Conservation (phyloP, 2,888 invertebrate species). For the Augochlorella aurata region DNA sequence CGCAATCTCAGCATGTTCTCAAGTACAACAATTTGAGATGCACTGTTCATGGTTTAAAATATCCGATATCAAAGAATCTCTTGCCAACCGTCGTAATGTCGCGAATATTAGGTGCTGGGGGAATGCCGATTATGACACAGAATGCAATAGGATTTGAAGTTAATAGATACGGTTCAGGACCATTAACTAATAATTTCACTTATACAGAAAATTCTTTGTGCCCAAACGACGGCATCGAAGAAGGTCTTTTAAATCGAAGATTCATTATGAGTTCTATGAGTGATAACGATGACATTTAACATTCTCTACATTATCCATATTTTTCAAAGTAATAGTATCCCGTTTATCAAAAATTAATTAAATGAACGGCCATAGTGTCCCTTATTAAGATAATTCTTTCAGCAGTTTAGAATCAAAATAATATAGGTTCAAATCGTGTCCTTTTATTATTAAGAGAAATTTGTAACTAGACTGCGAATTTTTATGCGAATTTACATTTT, state of each 20-base stretch:
- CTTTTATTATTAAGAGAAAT: conserved; percentile 27
- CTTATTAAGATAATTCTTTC: conserved; percentile 27
- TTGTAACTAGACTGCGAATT: conserved; percentile 16
- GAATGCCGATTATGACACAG: conserved; percentile 78
- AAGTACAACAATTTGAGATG: conserved; percentile 78
- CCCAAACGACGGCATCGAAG: conserved; percentile 71
- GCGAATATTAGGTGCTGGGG: conserved; percentile 75
- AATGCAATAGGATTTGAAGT: conserved; percentile 78
- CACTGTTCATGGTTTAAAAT: conserved; percentile 72
- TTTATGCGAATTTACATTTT: conserved; percentile 2
- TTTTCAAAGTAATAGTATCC: conserved; percentile 25
- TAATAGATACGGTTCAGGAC: conserved; percentile 77
- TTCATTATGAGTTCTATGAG: conserved; percentile 76
- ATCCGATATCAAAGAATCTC: conserved; percentile 74
- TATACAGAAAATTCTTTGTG: conserved; percentile 73
- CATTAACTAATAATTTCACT: conserved; percentile 67
- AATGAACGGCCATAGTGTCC: conserved; percentile 41
- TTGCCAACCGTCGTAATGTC: conserved; percentile 67
- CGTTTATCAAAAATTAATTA: conserved; percentile 8
- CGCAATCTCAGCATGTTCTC: conserved; percentile 71
- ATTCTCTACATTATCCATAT: conserved; percentile 30
- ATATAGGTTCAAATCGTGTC: conserved; percentile 36
- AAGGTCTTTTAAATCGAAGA: conserved; percentile 74
- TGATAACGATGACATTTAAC: conserved; percentile 76
- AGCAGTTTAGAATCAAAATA: conserved; percentile 39